Evolutionary conservation across 2,797 vertebrate species (phyloP), one percentile per base, ranked within the genome.

Genomic region (Sus cebifrons): DNA sequence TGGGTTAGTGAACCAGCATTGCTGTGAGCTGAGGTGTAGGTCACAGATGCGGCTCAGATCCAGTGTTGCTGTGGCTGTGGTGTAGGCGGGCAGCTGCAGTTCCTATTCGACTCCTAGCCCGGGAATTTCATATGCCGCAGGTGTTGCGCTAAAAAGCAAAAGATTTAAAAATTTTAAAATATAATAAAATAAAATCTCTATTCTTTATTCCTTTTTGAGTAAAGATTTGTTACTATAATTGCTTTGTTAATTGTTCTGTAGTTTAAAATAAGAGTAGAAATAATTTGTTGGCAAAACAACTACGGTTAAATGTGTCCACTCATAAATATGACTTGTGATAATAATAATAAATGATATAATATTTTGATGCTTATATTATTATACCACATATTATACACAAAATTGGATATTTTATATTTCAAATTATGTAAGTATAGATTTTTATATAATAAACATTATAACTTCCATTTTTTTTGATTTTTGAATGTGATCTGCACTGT

Each of bases 241-340:
- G 44, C 10, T 75, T 92, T 27, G 2, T 23, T 84, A 75, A 65
- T 89, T 62, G 1, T 2, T 58, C 16, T 36, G 23, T 32, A 58
- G 10, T 88, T 82, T 83, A 73, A 95, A 95, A 60, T 91, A 85
- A 74, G 17, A 64, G 18, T 27, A 64, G 29, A 74, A 71, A 64
- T 60, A 79, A 1, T 73, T 67, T 65, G 1, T 71, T 89, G 21
- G n/a, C 9, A 89, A 65, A 95, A 79, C 79, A 64, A n/a, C 9
- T 49, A 71, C 54, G 25, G 20, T 49, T 77, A 93, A 86, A 49
- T 84, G 18, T 89, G 20, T 32, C 14, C 23, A 58, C 75, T 94
- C 25, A 25, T 56, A 90, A 92, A 83, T 74, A 64, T 44, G 6
- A 44, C 73, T 60, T 65, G 27, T 40, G 20, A 32, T 64, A 60